Base-by-base conservation (phyloP, 2,797 vertebrate genomes). In the Hylomyscus alleni region DNA sequence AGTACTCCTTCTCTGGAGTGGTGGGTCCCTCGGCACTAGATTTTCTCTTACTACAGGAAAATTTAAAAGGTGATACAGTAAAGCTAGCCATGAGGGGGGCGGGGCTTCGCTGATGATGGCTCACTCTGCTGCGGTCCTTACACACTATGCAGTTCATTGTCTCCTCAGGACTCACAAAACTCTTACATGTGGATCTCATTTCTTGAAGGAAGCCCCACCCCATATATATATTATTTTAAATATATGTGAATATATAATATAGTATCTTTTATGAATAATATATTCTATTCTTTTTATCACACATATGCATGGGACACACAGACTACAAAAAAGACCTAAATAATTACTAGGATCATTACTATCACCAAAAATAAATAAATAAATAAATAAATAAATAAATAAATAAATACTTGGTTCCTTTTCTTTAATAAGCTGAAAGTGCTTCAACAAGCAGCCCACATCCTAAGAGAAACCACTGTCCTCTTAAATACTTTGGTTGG, bases 401-500 rank as follows among this genome's bases (percentile, higher is more conserved):
- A 44, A 95, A 52, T 2, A 58, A 22, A 58, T 3, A 72, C 37
- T 83, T 54, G 22, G 14, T 31, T 80, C 52, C 24, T 58, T 84
- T 92, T 69, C 40, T 89, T 89, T 54, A 52, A 78, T 73, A 62
- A 90, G 13, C 9, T 91, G 24, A 56, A 44, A 37, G 34, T 54
- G 52, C 77, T 86, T 94, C 69, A 56, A 62, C 10, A 31, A 56
- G 84, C 40, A 89, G 54, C 29, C 34, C 50, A 80, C 24, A 89
- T 73, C 62, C 92, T 69, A 84, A 75, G 34, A 91, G 85, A 92
- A 83, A 80, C n/a, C 81, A 75, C 15, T 72, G 67, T 37, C 62
- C 54, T 37, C 34, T 52, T 47, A 85, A 90, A 78, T 29, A 44
- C 13, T 31, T 72, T 82, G 29, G 10, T 58, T 94, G 3, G 19